Evolutionary conservation across 2,888 invertebrate species (phyloP), one percentile per base, ranked within the genome.

Genomic region (Polylopha cassiicola): DNA sequence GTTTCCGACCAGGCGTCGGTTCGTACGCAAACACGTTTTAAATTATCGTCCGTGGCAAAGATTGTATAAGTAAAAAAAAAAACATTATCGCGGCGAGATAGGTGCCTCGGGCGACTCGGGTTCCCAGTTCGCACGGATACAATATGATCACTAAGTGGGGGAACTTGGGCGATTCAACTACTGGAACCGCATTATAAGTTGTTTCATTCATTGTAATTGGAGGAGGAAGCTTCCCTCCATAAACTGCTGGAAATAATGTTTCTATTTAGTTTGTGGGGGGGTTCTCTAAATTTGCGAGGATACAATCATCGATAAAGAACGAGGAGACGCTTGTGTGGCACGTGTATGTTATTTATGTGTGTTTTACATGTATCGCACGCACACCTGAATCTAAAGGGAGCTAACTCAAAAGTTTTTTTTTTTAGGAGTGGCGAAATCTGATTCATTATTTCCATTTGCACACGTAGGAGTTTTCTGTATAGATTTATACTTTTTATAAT

Each of bases 1-100:
- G 48, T 51, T 60, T 61, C 62, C 63, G 53, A 47, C 46, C 49
- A 46, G 46, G 43, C 53, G 58, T 48, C 47, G 50, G 53, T 48
- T 51, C 49, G 56, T 59, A 59, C 54, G 59, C 65, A 67, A 68
- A 71, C 72, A 70, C 62, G 54, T 71, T 73, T 65, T 61, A 73
- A 72, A 73, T 68, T 65, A 71, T 68, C 60, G 62, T 62, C 49
- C 54, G 48, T 48, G 45, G 61, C 58, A 58, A 65, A 70, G 60
- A 73, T 70, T 67, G 62, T 58, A 57, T 50, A 55, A 60, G 41
- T 21, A 41, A 41, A 41, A 67, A 66, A 63, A 65, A 68, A 51
- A 67, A 64, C 57, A 60, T 62, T 65, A 66, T 64, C 62, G 62
- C 52, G 55, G 47, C 48, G 51, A 55, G 61, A 50, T 45, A 46